A percentile compares a stretch with the other conserved stretches of the same genome.
Evolutionary conservation across 2,888 invertebrate genomes (phyloP).

Genomic region (Patella depressa): DNA sequence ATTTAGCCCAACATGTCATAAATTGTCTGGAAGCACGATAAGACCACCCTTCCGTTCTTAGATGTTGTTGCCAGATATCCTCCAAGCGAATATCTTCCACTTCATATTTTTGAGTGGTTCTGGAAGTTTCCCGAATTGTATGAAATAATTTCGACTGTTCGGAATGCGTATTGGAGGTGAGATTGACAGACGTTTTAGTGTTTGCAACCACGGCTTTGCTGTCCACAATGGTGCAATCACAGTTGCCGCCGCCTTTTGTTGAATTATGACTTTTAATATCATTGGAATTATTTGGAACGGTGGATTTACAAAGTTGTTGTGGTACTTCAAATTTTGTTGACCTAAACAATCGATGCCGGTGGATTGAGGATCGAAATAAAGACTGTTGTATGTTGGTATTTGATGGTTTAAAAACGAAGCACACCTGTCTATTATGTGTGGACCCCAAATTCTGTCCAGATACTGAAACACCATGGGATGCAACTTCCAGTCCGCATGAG

Average conservation of each 20-base stretch:
- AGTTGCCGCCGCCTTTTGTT: background rate
- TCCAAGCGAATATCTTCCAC: slow-evolving; percentile 19
- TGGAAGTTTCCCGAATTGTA: background rate
- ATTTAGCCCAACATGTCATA: background rate
- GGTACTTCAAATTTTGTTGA: background rate
- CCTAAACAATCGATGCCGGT: background rate
- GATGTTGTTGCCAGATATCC: slow-evolving; percentile 4
- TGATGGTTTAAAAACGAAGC: slow-evolving; percentile 9
- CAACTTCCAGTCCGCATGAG: slow-evolving; percentile 1
- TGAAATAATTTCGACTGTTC: background rate
- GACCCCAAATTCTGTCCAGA: slow-evolving; percentile 12
- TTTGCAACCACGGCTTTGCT: slow-evolving; percentile 8
- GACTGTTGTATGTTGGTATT: slow-evolving; percentile 13
- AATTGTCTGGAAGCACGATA: background rate
- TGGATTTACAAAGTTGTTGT: slow-evolving; percentile 14
- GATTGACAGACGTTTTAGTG: background rate
- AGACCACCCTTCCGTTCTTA: background rate
- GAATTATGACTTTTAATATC: background rate
- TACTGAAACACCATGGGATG: slow-evolving; percentile 3
- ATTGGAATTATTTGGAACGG: slow-evolving; percentile 6
- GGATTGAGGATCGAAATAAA: background rate
- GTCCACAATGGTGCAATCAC: slow-evolving; percentile 11
- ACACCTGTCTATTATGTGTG: slow-evolving; percentile 12
- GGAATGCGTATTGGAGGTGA: background rate
- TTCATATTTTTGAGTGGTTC: background rate